Evolutionary conservation across 2,113 vertebrate genomes (phyloP).

Genomic region (Eira barbara): DNA sequence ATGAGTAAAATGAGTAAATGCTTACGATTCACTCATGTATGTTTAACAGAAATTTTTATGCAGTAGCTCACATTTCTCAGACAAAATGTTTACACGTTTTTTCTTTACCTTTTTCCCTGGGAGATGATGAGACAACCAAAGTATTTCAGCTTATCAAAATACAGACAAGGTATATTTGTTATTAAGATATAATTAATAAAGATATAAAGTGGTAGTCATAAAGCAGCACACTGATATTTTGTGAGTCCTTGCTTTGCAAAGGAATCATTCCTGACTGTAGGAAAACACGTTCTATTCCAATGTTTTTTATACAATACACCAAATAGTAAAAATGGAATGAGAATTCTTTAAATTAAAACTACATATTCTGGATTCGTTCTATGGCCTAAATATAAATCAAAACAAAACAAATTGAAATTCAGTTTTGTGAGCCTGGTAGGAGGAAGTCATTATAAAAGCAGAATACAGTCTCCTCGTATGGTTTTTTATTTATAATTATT

Average conservation of each 20-base stretch:
- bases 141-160: neutral
- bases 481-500: neutral
- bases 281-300: neutral
- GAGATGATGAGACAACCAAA: neutral
- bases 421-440: neutral
- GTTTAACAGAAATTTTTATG: neutral
- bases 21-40: neutral
- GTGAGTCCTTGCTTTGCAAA: neutral
- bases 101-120: neutral
- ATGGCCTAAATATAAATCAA: neutral
- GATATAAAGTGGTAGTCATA: neutral
- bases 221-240: neutral
- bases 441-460: neutral
- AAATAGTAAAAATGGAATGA: neutral
- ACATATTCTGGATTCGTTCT: neutral
- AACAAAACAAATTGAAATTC: neutral
- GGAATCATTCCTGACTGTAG: neutral
- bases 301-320: neutral
- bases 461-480: neutral
- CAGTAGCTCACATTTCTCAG: neutral
- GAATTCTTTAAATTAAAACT: neutral
- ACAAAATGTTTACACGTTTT: neutral
- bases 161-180: neutral
- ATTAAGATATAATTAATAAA: neutral
- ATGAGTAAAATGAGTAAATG: neutral